phyloP scores from a whole-genome alignment of 2,113 vertebrate species.

The Vombatus ursinus region DNA sequence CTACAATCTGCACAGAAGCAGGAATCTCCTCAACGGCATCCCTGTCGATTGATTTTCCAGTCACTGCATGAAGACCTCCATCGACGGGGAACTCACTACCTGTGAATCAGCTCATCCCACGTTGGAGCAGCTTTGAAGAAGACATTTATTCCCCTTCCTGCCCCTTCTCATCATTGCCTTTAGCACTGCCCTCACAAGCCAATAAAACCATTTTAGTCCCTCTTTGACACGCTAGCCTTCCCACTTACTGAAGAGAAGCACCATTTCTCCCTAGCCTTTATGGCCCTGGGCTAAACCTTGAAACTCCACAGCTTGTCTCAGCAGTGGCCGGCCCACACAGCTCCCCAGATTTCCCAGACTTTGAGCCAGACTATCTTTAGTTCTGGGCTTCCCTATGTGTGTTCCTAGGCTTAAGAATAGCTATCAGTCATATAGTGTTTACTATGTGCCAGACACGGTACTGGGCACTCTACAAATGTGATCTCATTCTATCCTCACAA shows the following conservation, averaged over 20 bases:
- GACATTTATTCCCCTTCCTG: background rate
- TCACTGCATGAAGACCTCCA: background rate
- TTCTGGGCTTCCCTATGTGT: background rate
- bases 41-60: background rate
- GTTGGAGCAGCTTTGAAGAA: background rate
- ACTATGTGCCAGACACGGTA: background rate
- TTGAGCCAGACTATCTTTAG: background rate
- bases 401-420: background rate
- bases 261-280: background rate
- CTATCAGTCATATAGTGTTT: background rate
- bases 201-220: background rate
- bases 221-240: background rate
- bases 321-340: background rate
- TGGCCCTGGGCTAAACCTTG: background rate
- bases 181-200: background rate
- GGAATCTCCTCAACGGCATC: background rate
- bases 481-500: background rate
- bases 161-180: background rate
- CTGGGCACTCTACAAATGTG: background rate
- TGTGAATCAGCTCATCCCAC: background rate
- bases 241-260: background rate
- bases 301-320: background rate
- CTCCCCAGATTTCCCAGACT: background rate
- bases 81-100: background rate
- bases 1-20: background rate